Evolutionary conservation across 1,140 invertebrate genomes (phyloP).

Genomic region (Thaumetopoea pityocampa): DNA sequence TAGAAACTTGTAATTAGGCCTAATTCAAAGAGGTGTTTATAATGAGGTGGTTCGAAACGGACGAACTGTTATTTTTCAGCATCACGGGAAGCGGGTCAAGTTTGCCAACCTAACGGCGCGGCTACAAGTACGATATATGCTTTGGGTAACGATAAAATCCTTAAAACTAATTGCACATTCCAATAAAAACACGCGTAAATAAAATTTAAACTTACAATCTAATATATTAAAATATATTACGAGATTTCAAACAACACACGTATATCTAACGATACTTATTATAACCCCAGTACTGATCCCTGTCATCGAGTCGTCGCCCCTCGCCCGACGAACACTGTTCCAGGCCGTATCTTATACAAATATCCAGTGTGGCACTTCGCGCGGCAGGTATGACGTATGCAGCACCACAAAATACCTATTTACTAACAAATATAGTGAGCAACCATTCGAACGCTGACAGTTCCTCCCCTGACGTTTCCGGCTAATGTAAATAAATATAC

Average conservation of each 20-base stretch:
- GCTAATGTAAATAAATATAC: conserved; percentile 56
- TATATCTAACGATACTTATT: conserved; percentile 53
- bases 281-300: conserved; percentile 51
- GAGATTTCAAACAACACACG: conserved; percentile 72
- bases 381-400: conserved; percentile 42
- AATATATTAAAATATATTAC: conserved; percentile 60
- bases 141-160: conserved; percentile 66
- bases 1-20: too few species aligned
- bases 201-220: conserved; percentile 59
- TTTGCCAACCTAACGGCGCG: conserved; percentile 25
- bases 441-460: conserved; percentile 61
- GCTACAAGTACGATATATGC: conserved; percentile 39
- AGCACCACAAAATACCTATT: conserved; percentile 64
- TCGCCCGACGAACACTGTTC: conserved; percentile 27
- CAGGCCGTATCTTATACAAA: conserved; percentile 52
- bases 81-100: too few species aligned
- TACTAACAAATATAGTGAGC: conserved; percentile 67
- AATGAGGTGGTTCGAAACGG: too few species aligned
- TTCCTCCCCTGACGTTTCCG: conserved; percentile 35
- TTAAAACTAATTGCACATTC: conserved; percentile 68
- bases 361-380: conserved; percentile 64
- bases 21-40: too few species aligned
- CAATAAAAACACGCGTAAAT: conserved; percentile 66
- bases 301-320: conserved; percentile 37
- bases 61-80: too few species aligned